Percentiles rank a stretch among this genome's conserved stretches.
These are phyloP conservation scores for Percina caprodes DNA, from an alignment of 2,113 vertebrate species.

Conservation along the genomic window DNA sequence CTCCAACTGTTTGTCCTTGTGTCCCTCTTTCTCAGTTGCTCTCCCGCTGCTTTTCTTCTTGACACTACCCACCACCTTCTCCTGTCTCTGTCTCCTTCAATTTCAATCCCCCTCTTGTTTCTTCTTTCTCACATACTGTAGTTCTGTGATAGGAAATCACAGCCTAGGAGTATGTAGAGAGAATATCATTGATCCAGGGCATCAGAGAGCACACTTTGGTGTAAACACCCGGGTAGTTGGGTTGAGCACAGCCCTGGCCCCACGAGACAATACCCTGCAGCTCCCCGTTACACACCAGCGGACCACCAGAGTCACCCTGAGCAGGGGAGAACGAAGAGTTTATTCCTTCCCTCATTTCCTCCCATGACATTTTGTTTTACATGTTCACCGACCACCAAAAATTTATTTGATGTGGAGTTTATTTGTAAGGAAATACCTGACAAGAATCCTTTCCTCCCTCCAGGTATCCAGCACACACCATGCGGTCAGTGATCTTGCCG, in stretches of 20 bases:
- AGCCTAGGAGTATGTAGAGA: slow-evolving; percentile 74
- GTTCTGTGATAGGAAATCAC: slow-evolving; percentile 32
- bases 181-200: slow-evolving; percentile 82
- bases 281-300: slow-evolving; percentile 80
- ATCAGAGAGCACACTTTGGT: slow-evolving; percentile 83
- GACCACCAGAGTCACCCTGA: slow-evolving; percentile 86
- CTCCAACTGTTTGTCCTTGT: not conserved
- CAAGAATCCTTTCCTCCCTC: slow-evolving; percentile 87
- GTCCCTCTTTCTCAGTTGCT: not conserved
- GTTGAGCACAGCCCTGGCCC: slow-evolving; percentile 82
- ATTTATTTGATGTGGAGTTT: not conserved
- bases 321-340: slow-evolving; percentile 1
- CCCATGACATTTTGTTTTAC: not conserved
- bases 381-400: not conserved
- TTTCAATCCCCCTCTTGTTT: slow-evolving; percentile 16
- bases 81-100: slow-evolving; percentile 36
- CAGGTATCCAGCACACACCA: slow-evolving; percentile 84
- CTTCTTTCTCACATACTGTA: not conserved
- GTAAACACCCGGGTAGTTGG: slow-evolving; percentile 81
- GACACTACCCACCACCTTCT: slow-evolving; percentile 36
- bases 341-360: not conserved
- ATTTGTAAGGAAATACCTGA: slow-evolving; percentile 74
- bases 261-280: slow-evolving; percentile 87
- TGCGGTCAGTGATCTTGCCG: slow-evolving; percentile 78
- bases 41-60: slow-evolving; percentile 20